Percentiles rank a stretch among this genome's conserved stretches.
These are phyloP conservation scores for Phymatocera aterrima DNA, from an alignment of 2,888 invertebrate species.

Conservation along the genomic window DNA sequence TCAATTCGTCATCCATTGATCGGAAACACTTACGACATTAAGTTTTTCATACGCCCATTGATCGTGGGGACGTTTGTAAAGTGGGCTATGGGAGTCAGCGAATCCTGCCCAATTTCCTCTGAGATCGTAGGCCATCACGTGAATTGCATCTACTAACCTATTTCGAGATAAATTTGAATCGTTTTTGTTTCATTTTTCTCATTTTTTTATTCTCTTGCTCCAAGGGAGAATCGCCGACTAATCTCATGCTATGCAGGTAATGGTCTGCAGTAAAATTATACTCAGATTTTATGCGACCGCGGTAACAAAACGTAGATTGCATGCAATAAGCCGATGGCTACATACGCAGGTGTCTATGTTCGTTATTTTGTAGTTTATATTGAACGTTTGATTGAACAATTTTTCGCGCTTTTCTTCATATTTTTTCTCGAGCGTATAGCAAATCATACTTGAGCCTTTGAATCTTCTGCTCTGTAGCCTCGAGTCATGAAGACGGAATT, in stretches of 20 bases:
- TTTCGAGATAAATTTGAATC: conserved; percentile 26
- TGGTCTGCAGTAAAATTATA: too few relatives aligned
- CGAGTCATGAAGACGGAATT: conserved; percentile 7
- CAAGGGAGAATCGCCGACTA: too few relatives aligned
- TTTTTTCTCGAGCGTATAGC: neutral
- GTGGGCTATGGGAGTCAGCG: conserved; percentile 91
- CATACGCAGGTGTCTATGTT: too few relatives aligned
- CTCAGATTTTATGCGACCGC: too few relatives aligned
- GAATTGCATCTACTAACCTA: conserved; percentile 87
- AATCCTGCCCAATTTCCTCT: conserved; percentile 95
- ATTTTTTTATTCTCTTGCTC: too few relatives aligned
- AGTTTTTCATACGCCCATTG: conserved; percentile 93
- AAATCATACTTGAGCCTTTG: neutral
- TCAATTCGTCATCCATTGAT: neutral
- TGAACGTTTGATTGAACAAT: neutral
- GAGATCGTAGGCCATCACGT: conserved; percentile 91
- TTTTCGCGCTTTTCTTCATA: neutral
- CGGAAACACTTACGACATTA: conserved; percentile 84
- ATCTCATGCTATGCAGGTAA: too few relatives aligned
- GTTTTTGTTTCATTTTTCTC: neutral
- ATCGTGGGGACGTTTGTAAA: conserved; percentile 90
- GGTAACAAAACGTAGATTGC: too few relatives aligned
- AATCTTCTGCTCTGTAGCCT: neutral
- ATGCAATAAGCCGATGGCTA: too few relatives aligned
- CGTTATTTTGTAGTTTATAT: too few relatives aligned